Percentiles rank a stretch among this genome's conserved stretches.
These are phyloP conservation scores for Atta texana DNA, from an alignment of 1,140 invertebrate genomes.

Conservation along the genomic window DNA sequence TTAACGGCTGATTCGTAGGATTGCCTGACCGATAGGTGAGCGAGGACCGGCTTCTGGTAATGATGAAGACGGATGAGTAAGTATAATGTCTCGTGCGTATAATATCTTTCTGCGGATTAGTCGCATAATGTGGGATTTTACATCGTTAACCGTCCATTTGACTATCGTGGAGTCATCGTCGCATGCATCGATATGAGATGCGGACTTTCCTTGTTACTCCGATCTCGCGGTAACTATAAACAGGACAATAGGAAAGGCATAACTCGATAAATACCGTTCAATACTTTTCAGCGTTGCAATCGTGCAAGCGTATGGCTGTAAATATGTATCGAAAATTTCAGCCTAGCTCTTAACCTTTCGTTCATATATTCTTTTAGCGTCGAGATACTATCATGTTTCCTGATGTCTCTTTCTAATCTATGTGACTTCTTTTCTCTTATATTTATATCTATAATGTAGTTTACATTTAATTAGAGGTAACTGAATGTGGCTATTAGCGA, in stretches of 20 bases:
- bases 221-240: not conserved
- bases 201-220: not conserved
- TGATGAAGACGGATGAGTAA: constrained; percentile 72
- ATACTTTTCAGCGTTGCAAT: not conserved
- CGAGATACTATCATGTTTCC: too few relatives aligned
- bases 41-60: constrained; percentile 26
- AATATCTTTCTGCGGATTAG: not conserved
- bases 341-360: not conserved
- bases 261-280: not conserved
- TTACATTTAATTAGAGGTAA: too few relatives aligned
- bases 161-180: not conserved
- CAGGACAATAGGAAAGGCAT: not conserved
- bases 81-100: constrained; percentile 32
- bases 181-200: not conserved
- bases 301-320: not conserved
- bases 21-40: not conserved
- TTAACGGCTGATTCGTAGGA: constrained; percentile 32
- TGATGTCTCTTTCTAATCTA: not conserved
- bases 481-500: too few relatives aligned
- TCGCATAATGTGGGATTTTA: not conserved
- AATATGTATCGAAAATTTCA: not conserved
- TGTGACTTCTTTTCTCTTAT: not conserved
- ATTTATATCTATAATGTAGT: too few relatives aligned
- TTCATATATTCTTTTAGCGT: not conserved
- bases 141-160: not conserved